Conservation (phyloP, 2,797 vertebrate species). For the Notoglanidium macrostoma region DNA sequence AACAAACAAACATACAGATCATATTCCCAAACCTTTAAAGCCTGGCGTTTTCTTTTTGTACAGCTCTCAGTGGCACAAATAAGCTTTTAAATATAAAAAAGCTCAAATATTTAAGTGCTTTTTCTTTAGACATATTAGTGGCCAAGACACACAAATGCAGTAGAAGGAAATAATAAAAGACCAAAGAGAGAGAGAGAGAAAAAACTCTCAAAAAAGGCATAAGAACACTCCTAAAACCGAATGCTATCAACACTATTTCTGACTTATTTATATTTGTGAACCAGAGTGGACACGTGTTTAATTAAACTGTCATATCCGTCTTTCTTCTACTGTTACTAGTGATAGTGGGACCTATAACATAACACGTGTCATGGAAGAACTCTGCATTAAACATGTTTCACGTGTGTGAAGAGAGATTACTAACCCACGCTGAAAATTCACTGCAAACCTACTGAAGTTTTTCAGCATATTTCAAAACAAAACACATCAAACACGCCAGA, state of each 20-base stretch:
- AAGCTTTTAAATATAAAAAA: not conserved
- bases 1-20: not conserved
- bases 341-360: not conserved
- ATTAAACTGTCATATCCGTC: not conserved
- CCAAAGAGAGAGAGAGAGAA: not conserved
- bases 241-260: not conserved
- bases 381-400: not conserved
- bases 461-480: not conserved
- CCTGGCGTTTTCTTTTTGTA: not conserved
- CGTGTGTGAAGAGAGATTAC: not conserved
- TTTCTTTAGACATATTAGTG: not conserved
- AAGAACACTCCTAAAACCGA: not conserved
- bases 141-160: not conserved
- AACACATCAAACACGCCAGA: not conserved
- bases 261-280: not conserved
- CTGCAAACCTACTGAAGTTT: constrained; percentile 13
- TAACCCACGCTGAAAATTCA: not conserved
- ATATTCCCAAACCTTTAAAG: not conserved
- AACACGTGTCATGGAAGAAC: not conserved
- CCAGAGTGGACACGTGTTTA: not conserved
- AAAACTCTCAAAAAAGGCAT: not conserved
- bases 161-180: not conserved
- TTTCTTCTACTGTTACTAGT: not conserved
- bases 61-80: not conserved
- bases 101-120: not conserved